phyloP scores from a whole-genome alignment of 2,888 invertebrate species.

The Chironomus tentans region DNA sequence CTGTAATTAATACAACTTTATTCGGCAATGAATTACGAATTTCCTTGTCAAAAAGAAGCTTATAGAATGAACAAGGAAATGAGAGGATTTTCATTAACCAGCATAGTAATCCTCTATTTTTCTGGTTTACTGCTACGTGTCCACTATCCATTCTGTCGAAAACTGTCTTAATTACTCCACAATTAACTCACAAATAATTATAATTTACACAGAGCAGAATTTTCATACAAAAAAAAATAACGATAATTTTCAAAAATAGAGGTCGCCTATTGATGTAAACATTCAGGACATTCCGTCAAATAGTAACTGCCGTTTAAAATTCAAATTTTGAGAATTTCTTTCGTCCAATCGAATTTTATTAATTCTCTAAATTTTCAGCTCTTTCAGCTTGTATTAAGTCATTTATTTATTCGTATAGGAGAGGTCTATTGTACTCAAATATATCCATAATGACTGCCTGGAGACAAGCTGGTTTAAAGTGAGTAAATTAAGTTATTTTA shows the following conservation, averaged over 20 bases:
- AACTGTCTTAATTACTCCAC: background rate
- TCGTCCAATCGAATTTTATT: background rate
- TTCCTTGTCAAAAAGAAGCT: constrained; percentile 28
- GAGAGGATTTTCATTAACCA: background rate
- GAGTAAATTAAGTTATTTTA: constrained; percentile 39
- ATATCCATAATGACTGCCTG: constrained; percentile 40
- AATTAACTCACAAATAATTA: too few species aligned
- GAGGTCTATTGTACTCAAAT: background rate
- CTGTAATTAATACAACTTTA: constrained; percentile 84
- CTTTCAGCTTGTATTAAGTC: background rate
- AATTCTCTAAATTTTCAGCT: background rate
- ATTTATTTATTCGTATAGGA: background rate
- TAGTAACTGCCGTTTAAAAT: background rate
- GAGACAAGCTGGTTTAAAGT: constrained; percentile 80
- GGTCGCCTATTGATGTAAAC: background rate
- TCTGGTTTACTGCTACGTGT: background rate
- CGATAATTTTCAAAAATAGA: background rate
- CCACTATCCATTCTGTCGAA: background rate
- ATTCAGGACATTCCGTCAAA: background rate
- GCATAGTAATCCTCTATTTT: background rate
- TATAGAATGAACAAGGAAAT: background rate
- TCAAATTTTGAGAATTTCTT: background rate
- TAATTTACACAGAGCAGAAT: too few species aligned
- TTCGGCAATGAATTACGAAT: constrained; percentile 35
- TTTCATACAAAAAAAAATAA: too few species aligned